phyloP scores from a whole-genome alignment of 1,140 invertebrate genomes.

The Caerostris extrusa region DNA sequence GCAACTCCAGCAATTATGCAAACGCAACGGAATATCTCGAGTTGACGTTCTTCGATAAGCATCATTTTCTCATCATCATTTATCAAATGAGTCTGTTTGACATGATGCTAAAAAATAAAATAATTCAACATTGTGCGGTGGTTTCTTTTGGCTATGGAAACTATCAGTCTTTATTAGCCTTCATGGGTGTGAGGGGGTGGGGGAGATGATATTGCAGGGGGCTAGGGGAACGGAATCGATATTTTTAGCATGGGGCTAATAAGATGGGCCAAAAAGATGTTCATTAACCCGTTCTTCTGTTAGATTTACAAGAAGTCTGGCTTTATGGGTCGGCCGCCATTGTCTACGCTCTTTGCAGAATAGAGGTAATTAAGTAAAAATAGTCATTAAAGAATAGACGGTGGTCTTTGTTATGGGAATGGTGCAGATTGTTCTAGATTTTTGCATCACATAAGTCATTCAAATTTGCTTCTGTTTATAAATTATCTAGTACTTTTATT shows the following conservation, averaged over 20 bases:
- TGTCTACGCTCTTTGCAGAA: neutral
- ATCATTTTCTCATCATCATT: conserved; percentile 71
- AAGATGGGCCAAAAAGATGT: conserved; percentile 1
- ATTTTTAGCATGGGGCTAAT: conserved; percentile 29
- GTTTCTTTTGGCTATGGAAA: conserved; percentile 18
- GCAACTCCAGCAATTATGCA: conserved; percentile 50
- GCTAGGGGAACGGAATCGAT: neutral
- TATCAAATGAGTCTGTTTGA: conserved; percentile 43
- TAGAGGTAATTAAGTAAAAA: neutral
- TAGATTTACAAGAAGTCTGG: neutral
- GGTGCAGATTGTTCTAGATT: too few relatives aligned
- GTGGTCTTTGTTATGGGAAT: neutral
- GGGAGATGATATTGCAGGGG: too few relatives aligned
- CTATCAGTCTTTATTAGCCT: conserved; percentile 21
- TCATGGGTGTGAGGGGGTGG: too few relatives aligned
- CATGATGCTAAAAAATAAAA: conserved; percentile 1
- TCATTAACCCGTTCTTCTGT: neutral
- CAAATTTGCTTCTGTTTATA: neutral
- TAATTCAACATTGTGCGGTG: neutral
- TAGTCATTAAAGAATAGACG: neutral
- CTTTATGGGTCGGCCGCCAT: neutral
- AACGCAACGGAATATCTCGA: conserved; percentile 29
- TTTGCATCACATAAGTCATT: neutral
- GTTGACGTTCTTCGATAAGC: conserved; percentile 48
- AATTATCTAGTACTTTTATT: too few relatives aligned